Percentiles rank a stretch among this genome's conserved stretches.
Conservation (phyloP, 2,797 vertebrate species). For the Danio tinwini region DNA sequence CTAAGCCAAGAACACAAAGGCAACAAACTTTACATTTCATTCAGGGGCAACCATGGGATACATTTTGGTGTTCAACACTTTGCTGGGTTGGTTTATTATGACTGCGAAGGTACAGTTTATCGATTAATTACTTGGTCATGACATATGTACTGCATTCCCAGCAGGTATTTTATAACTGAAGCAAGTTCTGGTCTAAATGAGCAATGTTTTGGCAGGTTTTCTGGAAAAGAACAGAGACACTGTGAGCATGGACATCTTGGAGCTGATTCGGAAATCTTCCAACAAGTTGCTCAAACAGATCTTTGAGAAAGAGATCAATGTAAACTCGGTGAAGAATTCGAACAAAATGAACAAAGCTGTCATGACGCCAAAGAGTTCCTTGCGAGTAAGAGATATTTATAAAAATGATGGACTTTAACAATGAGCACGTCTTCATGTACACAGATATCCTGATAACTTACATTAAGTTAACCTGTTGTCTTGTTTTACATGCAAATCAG, state of each 20-base stretch:
- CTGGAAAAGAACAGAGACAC: slow-evolving; percentile 94
- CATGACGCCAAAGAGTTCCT: slow-evolving; percentile 70
- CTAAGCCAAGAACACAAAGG: slow-evolving; percentile 80
- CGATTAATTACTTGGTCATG: not conserved
- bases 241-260: slow-evolving; percentile 84
- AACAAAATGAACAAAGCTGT: slow-evolving; percentile 65
- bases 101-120: slow-evolving; percentile 80
- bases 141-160: not conserved
- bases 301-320: slow-evolving; percentile 76
- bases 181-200: not conserved
- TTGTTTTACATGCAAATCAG: too few species aligned
- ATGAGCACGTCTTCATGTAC: too few species aligned
- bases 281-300: slow-evolving; percentile 86
- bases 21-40: slow-evolving; percentile 79
- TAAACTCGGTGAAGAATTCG: slow-evolving; percentile 52
- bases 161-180: not conserved
- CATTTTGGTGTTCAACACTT: slow-evolving; percentile 91
- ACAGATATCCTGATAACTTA: too few species aligned
- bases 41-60: slow-evolving; percentile 80
- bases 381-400: slow-evolving; percentile 66
- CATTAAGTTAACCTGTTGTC: too few species aligned
- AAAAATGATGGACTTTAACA: not conserved
- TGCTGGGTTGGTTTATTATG: slow-evolving; percentile 87
- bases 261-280: slow-evolving; percentile 82
- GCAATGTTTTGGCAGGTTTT: slow-evolving; percentile 79